These are phyloP conservation scores for Thunnus maccoyii DNA, from an alignment of 2,113 vertebrate species.

Conservation along the genomic window DNA sequence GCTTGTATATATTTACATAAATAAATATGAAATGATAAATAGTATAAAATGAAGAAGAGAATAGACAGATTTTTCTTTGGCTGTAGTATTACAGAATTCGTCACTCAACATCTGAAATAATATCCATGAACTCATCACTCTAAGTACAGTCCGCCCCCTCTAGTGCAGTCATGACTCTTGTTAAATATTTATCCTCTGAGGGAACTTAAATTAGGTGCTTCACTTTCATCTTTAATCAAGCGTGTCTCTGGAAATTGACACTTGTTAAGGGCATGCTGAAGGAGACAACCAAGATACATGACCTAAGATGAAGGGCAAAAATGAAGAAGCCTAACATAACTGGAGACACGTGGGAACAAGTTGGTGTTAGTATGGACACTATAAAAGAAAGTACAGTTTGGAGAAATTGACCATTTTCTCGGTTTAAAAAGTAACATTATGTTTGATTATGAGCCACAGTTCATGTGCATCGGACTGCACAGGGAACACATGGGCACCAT, in stretches of 20 bases:
- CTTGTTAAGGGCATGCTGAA: not conserved
- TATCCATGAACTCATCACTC: not conserved
- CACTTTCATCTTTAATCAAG: not conserved
- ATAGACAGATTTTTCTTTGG: not conserved
- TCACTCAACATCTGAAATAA: not conserved
- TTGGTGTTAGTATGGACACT: no score
- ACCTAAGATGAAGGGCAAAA: not conserved
- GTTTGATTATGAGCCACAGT: constrained; percentile 20
- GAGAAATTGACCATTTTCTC: not conserved
- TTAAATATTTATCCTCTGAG: not conserved
- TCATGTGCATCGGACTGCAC: not conserved
- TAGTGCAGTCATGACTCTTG: not conserved
- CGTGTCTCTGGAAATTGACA: constrained; percentile 4
- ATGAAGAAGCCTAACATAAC: not conserved
- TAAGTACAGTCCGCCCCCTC: not conserved
- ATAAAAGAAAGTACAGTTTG: not conserved
- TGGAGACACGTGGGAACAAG: not conserved
- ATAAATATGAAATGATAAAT: not conserved
- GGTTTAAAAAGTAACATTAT: not conserved
- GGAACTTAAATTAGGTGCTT: not conserved
- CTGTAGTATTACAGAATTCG: not conserved
- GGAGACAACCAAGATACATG: not conserved
- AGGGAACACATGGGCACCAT: constrained; percentile 42
- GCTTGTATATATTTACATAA: not conserved
- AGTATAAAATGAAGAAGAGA: not conserved